A percentile compares a stretch with the other conserved stretches of the same genome.
These are phyloP conservation scores for Panopea generosa DNA, from an alignment of 2,888 invertebrate genomes.

Conservation along the genomic window DNA sequence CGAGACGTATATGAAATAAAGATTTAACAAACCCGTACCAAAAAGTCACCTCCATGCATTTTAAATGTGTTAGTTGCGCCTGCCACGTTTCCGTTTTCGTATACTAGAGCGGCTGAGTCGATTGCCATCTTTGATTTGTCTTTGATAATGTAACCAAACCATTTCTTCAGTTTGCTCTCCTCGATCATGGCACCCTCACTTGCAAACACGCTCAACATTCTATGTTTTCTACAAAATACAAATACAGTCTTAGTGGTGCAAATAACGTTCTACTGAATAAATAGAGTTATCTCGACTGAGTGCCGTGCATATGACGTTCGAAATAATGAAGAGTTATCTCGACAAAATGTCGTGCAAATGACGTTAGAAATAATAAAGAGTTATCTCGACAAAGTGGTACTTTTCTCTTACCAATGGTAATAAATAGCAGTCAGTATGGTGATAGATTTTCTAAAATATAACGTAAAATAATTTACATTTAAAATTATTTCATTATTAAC, in stretches of 20 bases:
- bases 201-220: constrained; percentile 39
- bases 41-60: constrained; percentile 19
- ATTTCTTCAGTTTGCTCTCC: constrained; percentile 31
- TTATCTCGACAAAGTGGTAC: too few species aligned
- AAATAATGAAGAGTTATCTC: too few species aligned
- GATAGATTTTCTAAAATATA: too few species aligned
- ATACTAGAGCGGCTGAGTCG: constrained; percentile 30
- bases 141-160: constrained; percentile 39
- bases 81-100: constrained; percentile 30
- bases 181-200: constrained; percentile 31
- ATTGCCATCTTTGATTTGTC: constrained; percentile 34
- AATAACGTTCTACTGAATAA: too few species aligned
- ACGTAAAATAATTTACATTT: too few species aligned
- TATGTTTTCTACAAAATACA: background rate
- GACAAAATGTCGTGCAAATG: too few species aligned
- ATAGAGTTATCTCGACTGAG: too few species aligned
- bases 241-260: background rate
- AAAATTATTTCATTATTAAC: too few species aligned
- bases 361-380: too few species aligned
- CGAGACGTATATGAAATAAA: background rate
- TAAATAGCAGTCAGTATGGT: too few species aligned
- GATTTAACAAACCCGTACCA: constrained; percentile 19
- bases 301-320: too few species aligned
- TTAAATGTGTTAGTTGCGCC: constrained; percentile 34
- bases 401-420: too few species aligned